Base-by-base conservation (phyloP, 2,888 invertebrate genomes). In the Stegophylla sp. region DNA sequence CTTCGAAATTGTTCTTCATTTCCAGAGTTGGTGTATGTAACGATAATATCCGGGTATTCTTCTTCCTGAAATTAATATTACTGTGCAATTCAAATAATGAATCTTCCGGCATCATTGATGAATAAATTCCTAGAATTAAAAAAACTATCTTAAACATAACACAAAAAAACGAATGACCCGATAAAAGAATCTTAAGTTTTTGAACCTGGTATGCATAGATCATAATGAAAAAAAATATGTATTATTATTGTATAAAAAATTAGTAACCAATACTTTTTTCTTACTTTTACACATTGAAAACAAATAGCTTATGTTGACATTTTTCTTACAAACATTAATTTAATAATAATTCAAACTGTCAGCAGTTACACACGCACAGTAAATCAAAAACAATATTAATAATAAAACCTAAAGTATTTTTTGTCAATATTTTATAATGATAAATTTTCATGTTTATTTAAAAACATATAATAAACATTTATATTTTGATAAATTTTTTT, bases 21-120 rank as follows among this genome's bases (percentile, higher is more conserved):
- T 23, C 79, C 79, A 0, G 79, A 71, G n/a, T 23, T 34, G 2
- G 79, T 79, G 59, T 79, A 79, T n/a, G 79, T 79, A 9, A 79
- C 79, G 3, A 79, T 7, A 2, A 79, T 23, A 12, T 71, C 71
- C 5, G 79, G 79, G 34, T 71, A 79, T 34, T 79, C 69, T 59
- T 63, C 41, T 79, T 71, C 79, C 79, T 79, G 79, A 71, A 79
- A 79, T 61, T 61, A 77, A 77, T 59, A 77, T 59, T 76, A 76
- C 66, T 76, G 51, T 66, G 75, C 64, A 75, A 63, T 66, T 66
- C 41, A 41, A 64, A 53, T 34, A 51, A 75, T 75, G 74, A 56
- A 43, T 76, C 53, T 67, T 53, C 67, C 59, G 26, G 28, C 56
- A 12, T 69, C 56, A 45, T 77, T 34, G 34, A 34, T 45, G 28